phyloP scores from a whole-genome alignment of 2,113 vertebrate genomes.

The Xerus inauris region DNA sequence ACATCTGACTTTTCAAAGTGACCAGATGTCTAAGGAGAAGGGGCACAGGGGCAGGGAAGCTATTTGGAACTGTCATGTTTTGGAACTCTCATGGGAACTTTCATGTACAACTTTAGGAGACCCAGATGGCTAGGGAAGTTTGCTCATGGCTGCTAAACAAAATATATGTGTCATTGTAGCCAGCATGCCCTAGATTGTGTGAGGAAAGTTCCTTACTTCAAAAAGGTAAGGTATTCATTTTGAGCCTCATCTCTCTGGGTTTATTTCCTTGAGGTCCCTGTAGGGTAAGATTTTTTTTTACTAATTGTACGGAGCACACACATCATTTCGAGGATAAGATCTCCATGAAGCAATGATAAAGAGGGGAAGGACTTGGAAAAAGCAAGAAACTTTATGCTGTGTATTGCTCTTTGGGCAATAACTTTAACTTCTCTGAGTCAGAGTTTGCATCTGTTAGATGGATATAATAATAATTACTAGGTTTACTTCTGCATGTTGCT shows the following conservation, averaged over 20 bases:
- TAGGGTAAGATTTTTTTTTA: neutral
- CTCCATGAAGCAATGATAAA: neutral
- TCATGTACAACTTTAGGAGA: neutral
- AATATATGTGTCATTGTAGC: neutral
- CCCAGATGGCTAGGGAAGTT: neutral
- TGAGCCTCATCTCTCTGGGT: constrained; percentile 42
- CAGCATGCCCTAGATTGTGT: neutral
- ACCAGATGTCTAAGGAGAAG: neutral
- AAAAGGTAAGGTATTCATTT: constrained; percentile 28
- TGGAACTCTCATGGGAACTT: neutral
- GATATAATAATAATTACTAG: neutral
- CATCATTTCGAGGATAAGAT: neutral
- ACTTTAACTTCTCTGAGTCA: constrained; percentile 18
- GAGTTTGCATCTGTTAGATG: constrained; percentile 36
- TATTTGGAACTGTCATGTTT: neutral
- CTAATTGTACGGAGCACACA: neutral
- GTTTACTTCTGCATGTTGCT: constrained; percentile 21
- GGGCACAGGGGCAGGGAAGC: neutral
- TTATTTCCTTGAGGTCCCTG: neutral
- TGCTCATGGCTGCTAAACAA: neutral
- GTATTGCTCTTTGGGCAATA: constrained; percentile 18
- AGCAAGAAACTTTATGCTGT: neutral
- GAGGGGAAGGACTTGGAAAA: neutral
- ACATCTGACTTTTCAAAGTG: constrained; percentile 46
- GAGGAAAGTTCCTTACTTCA: constrained; percentile 17